phyloP scores from a whole-genome alignment of 1,140 invertebrate genomes.

The Tribolium castaneum region DNA sequence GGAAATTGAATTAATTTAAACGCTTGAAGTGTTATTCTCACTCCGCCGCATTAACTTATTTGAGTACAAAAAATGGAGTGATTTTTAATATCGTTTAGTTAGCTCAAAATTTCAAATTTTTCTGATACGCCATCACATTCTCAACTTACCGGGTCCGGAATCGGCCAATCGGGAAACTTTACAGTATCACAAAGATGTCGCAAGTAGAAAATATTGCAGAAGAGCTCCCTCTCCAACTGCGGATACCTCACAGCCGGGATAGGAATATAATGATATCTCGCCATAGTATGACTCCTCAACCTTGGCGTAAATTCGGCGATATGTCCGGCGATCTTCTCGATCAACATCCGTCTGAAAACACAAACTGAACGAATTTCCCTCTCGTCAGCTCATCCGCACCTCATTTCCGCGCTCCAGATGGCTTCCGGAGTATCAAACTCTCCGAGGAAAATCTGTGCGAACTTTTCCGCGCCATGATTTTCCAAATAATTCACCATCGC shows the following conservation, averaged over 20 bases:
- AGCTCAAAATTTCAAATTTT: too few species aligned
- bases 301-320: constrained; percentile 97
- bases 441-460: constrained; percentile 98
- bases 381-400: constrained; percentile 59
- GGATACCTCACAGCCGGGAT: constrained; percentile 96
- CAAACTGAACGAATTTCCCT: not conserved
- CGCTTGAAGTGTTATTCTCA: too few species aligned
- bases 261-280: constrained; percentile 96
- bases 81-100: too few species aligned
- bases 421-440: constrained; percentile 99
- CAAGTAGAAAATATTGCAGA: constrained; percentile 99
- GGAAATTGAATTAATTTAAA: too few species aligned
- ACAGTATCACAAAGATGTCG: constrained; percentile 93
- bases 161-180: constrained; percentile 96
- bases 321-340: constrained; percentile 96
- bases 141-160: constrained; percentile 87
- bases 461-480: constrained; percentile 98
- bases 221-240: constrained; percentile 95
- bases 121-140: too few species aligned
- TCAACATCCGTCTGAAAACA: constrained; percentile 83
- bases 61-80: too few species aligned
- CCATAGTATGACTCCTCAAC: constrained; percentile 92
- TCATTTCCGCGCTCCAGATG: constrained; percentile 94
- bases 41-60: too few species aligned
- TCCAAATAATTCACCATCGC: constrained; percentile 99